These are phyloP conservation scores for Xestobium rufovillosum DNA, from an alignment of 2,888 invertebrate species.

Conservation along the genomic window DNA sequence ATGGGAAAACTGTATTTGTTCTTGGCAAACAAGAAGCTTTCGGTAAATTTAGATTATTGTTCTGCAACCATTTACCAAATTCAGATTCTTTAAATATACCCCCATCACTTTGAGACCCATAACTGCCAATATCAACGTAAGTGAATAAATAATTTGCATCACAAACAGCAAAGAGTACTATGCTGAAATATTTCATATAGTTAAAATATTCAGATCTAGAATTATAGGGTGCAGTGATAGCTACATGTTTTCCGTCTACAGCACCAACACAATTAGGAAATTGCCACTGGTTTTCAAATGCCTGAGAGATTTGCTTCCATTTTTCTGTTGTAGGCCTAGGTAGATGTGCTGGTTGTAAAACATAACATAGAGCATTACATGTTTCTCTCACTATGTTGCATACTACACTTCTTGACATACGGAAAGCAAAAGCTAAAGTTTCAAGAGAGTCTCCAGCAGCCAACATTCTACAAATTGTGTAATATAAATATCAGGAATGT, in stretches of 20 bases:
- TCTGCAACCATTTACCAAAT: constrained; percentile 8
- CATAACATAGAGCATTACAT: no score
- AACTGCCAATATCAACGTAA: constrained; percentile 15
- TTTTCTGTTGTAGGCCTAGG: no score
- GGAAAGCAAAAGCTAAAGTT: no score
- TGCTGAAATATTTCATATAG: constrained; percentile 17
- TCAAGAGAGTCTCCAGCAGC: no score
- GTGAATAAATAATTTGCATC: no score
- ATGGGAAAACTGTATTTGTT: constrained; percentile 4
- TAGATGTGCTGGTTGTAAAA: no score
- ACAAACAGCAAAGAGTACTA: constrained; percentile 15
- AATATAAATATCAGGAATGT: no score
- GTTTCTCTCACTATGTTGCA: no score
- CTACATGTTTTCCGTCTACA: constrained; percentile 15
- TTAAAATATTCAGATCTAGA: constrained; percentile 15
- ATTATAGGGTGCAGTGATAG: constrained; percentile 10
- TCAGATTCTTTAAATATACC: constrained; percentile 12
- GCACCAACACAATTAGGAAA: constrained; percentile 18
- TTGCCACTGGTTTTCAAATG: no score
- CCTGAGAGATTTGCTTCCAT: no score
- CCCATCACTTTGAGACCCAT: constrained; percentile 13
- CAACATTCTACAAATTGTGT: no score
- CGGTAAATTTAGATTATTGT: constrained; percentile 9
- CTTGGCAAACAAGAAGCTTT: constrained; percentile 5
- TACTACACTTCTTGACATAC: no score